Evolutionary conservation across 2,113 vertebrate genomes (phyloP).

Genomic region (Riparia riparia): DNA sequence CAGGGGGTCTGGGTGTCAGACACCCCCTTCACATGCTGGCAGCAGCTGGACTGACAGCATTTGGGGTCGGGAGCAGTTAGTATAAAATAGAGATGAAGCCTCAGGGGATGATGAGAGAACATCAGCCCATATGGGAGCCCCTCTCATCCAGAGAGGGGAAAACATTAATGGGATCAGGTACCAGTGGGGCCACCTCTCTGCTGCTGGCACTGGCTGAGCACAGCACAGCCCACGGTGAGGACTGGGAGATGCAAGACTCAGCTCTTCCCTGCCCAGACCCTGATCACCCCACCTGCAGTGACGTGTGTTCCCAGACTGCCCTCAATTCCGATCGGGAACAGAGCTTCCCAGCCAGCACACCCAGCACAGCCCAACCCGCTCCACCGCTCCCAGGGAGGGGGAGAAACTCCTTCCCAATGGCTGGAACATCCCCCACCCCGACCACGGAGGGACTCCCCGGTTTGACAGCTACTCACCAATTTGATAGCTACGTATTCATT

Average conservation of each 20-base stretch:
- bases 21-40: not conserved
- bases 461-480: constrained; percentile 87
- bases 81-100: not conserved
- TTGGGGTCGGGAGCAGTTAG: not conserved
- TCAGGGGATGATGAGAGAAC: not conserved
- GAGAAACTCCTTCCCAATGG: not conserved
- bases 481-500: constrained; percentile 98
- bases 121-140: not conserved
- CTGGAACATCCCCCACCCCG: not conserved
- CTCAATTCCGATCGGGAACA: not conserved
- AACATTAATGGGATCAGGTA: not conserved
- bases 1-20: not conserved
- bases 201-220: not conserved
- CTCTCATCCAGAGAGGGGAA: not conserved
- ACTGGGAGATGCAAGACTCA: not conserved
- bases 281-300: not conserved
- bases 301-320: not conserved
- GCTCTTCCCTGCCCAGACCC: not conserved
- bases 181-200: not conserved
- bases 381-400: fast-evolving
- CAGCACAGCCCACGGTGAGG: not conserved
- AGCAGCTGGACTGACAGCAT: not conserved
- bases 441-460: not conserved
- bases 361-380: not conserved
- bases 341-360: not conserved